A percentile compares a stretch with the other conserved stretches of the same genome.
Evolutionary conservation across 2,888 invertebrate genomes (phyloP).

Genomic region (Volucella zonaria): DNA sequence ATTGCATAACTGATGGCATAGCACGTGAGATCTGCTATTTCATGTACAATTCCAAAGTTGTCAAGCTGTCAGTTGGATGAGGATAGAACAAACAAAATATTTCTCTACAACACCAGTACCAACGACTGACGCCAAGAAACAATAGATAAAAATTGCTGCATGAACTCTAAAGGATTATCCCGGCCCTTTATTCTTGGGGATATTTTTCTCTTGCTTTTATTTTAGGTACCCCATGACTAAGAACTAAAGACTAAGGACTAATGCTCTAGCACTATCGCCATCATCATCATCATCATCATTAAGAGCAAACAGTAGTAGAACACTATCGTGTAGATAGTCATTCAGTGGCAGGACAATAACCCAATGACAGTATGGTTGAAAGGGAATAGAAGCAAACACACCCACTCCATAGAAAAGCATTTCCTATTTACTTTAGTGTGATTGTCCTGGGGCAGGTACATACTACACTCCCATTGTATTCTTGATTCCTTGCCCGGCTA

Average conservation of each 20-base stretch:
- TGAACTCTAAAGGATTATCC: conserved; percentile 24
- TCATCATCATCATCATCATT: conserved; percentile 26
- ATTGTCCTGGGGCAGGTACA: conserved; percentile 52
- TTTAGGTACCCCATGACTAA: neutral
- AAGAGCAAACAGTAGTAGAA: conserved; percentile 5
- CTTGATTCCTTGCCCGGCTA: too few relatives aligned
- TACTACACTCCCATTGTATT: neutral
- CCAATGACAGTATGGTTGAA: conserved; percentile 43
- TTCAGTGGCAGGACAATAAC: conserved; percentile 46
- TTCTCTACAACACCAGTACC: neutral
- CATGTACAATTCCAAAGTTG: conserved; percentile 9
- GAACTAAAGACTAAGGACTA: neutral
- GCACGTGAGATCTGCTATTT: conserved; percentile 8
- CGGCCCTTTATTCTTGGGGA: conserved; percentile 21
- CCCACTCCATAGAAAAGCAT: neutral
- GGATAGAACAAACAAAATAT: conserved; percentile 37
- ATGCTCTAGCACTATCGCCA: neutral
- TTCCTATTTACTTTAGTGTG: conserved; percentile 26
- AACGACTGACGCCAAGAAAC: conserved; percentile 8
- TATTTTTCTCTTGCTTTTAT: neutral
- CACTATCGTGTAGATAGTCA: conserved; percentile 17
- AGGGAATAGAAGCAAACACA: conserved; percentile 22
- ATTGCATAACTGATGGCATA: conserved; percentile 17
- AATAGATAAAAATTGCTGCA: conserved; percentile 36
- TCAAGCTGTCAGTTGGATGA: conserved; percentile 39